Percentiles rank a stretch among this genome's conserved stretches.
Evolutionary conservation across 2,797 vertebrate genomes (phyloP).

Genomic region (Morus bassanus): DNA sequence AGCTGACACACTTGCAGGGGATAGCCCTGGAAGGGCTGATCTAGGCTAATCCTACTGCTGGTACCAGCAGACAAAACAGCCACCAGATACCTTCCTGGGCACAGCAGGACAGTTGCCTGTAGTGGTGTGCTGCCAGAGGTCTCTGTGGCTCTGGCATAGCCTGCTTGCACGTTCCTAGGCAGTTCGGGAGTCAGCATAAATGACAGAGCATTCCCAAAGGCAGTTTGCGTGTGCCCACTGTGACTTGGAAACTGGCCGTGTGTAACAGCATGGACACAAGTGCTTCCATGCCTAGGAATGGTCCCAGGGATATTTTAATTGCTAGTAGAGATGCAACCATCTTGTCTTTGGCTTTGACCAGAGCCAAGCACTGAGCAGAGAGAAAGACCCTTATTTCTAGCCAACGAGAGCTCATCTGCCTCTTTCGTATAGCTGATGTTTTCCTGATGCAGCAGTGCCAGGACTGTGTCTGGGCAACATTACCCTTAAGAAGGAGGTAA

Average conservation of each 20-base stretch:
- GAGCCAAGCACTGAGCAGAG: background rate
- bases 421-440: background rate
- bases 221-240: background rate
- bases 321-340: background rate
- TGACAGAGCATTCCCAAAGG: background rate
- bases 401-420: background rate
- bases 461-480: background rate
- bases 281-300: background rate
- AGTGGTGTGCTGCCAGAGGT: background rate
- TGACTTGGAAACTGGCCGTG: background rate
- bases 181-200: background rate
- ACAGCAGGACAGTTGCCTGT: background rate
- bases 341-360: background rate
- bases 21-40: background rate
- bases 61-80: background rate
- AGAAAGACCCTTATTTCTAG: background rate
- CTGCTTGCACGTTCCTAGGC: background rate
- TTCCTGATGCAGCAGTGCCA: background rate
- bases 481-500: background rate
- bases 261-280: background rate
- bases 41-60: background rate
- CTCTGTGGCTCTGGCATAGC: background rate
- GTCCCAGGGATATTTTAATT: background rate
- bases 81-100: background rate
- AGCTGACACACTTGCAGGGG: rapidly evolving